Evolutionary conservation across 2,113 vertebrate genomes (phyloP).

Genomic region (Peromyscus polionotus): DNA sequence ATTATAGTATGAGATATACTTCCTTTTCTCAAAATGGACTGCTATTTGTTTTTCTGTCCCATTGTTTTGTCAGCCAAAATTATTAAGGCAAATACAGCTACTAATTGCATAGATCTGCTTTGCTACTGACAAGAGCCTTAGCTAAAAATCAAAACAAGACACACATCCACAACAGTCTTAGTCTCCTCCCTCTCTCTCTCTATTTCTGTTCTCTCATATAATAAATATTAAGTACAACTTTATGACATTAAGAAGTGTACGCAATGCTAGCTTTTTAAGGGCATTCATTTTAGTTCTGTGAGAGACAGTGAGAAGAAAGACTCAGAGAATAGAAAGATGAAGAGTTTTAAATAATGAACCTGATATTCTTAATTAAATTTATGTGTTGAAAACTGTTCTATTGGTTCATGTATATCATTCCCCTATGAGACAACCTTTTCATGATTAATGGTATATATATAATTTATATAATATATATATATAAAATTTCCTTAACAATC

Average conservation of each 20-base stretch:
- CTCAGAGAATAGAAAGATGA: background rate
- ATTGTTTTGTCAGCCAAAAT: background rate
- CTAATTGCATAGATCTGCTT: background rate
- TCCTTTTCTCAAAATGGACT: background rate
- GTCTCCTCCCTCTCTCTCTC: background rate
- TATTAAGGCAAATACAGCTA: background rate
- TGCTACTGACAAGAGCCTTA: background rate
- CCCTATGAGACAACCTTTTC: background rate
- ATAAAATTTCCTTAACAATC: background rate
- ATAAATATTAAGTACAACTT: background rate
- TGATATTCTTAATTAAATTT: background rate
- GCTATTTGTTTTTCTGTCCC: background rate
- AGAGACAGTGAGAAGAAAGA: background rate
- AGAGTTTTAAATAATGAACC: background rate
- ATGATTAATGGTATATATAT: background rate
- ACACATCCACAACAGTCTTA: background rate
- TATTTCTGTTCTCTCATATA: background rate
- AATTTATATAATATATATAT: background rate
- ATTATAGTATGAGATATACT: background rate
- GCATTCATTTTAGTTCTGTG: background rate
- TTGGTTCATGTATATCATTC: background rate
- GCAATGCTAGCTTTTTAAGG: background rate
- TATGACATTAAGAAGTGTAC: background rate
- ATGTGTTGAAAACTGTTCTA: background rate
- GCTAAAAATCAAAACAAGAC: background rate